Evolutionary conservation across 2,888 invertebrate species (phyloP).

Genomic region (Xestoiulus laeticollis): DNA sequence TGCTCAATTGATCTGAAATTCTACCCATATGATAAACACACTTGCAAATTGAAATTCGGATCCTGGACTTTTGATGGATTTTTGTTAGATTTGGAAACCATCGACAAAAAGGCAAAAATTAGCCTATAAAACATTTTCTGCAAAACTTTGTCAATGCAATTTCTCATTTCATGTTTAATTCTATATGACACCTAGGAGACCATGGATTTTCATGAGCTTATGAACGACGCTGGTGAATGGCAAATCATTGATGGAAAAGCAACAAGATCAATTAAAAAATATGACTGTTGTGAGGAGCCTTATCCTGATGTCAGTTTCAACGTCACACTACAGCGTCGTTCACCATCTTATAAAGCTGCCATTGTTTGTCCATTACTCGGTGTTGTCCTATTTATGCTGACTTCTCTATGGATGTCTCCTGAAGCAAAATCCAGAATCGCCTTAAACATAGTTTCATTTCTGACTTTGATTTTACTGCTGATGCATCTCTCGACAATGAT

Average conservation of each 20-base stretch:
- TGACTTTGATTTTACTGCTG: not conserved
- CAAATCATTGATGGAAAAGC: not conserved
- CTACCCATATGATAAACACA: constrained; percentile 81
- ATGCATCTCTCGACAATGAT: not conserved
- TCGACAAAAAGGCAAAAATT: not conserved
- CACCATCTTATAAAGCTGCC: not conserved
- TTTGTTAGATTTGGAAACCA: not conserved
- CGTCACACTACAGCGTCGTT: not conserved
- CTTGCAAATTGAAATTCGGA: constrained; percentile 69
- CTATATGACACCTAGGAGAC: not conserved
- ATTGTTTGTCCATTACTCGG: not conserved
- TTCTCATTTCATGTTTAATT: not conserved
- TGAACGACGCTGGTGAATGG: not conserved
- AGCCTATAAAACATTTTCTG: too few species aligned
- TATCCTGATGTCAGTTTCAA: not conserved
- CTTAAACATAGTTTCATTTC: not conserved
- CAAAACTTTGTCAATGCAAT: too few species aligned
- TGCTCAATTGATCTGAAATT: constrained; percentile 73
- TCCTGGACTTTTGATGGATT: not conserved
- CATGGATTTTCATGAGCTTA: not conserved
- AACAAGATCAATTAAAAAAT: not conserved
- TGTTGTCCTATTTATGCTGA: not conserved
- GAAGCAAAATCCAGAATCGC: not conserved
- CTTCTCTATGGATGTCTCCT: not conserved
- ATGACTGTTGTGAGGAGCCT: not conserved